Evolutionary conservation across 2,797 vertebrate species (phyloP).

Genomic region (Pseudochirops cupreus): DNA sequence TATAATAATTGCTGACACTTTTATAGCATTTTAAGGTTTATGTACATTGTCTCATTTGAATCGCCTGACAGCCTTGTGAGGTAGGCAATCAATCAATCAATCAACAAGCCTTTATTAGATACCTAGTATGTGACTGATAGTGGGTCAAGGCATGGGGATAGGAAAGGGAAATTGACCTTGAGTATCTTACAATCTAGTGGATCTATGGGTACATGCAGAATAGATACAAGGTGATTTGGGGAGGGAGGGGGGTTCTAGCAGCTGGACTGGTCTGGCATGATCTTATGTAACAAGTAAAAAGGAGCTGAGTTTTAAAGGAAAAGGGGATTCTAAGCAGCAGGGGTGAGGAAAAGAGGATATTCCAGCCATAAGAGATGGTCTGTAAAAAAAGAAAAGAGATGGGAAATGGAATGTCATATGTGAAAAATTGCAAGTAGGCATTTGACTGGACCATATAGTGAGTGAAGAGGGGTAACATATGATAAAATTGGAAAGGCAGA

Average conservation of each 20-base stretch:
- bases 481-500: neutral
- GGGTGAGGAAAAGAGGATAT: neutral
- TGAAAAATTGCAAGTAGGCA: neutral
- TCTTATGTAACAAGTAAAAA: neutral
- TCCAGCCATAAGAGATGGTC: neutral
- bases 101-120: neutral
- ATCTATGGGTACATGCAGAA: neutral
- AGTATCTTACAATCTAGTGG: neutral
- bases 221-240: neutral
- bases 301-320: slow-evolving; percentile 25
- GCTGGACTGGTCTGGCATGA: neutral
- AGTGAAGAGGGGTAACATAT: neutral
- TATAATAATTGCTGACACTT: neutral
- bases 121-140: neutral
- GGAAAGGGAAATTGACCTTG: neutral
- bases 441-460: neutral
- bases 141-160: neutral
- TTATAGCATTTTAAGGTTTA: neutral
- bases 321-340: slow-evolving; percentile 1
- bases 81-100: neutral
- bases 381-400: neutral
- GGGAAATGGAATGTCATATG: neutral
- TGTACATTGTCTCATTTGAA: neutral
- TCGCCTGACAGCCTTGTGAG: neutral
- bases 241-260: neutral